Base-by-base conservation (phyloP, 2,888 invertebrate species). In the Ommatoiulus sabulosus region DNA sequence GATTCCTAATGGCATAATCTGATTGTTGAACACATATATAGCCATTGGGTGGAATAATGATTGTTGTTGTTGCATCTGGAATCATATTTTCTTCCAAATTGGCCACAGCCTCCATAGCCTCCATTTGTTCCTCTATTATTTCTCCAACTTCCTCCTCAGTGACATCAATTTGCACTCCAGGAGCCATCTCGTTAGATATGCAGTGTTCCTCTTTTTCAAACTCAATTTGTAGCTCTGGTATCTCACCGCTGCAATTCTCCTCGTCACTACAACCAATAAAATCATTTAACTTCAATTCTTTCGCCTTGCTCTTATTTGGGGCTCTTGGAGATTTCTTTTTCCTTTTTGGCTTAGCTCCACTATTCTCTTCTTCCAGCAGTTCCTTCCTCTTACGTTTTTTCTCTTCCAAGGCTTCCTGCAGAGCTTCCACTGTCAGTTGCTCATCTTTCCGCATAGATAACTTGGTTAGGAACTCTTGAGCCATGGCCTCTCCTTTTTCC, bases 381-480 rank as follows among this genome's bases (percentile, higher is more conserved):
- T 88, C 88, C 15, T 72, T 63, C 15, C 88, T 8, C 44, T 84
- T 44, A 17, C 85, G 44, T 44, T 46, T 57, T 46, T 87, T 87
- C 35, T 57, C 87, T 87, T 87, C 87, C 20, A 44, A 44, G 43
- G 88, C 88, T 85, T 85, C 44, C 46, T 85, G 88, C 85, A 89
- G 46, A 12, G 35, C 87, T 63, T 89, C 89, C 7, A 89, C 89
- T 0, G 89, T 89, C 44, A 89, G 46, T 20, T 89, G 57, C 35
- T 89, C 89, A n/a, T 89, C 88, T 85, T 89, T 89, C 0, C 89
- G 85, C 43, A 88, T 15, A 1, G 89, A 89, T 3, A 89, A 46
- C 44, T 88, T 72, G 17, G 80, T 86, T 0, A 89, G 48, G 52
- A 89, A 89, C 12, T 89, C 89, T 20, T 89, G 48, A 24, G 89